These are phyloP conservation scores for Carcharodon carcharias DNA, from an alignment of 2,797 vertebrate genomes.

Conservation along the genomic window DNA sequence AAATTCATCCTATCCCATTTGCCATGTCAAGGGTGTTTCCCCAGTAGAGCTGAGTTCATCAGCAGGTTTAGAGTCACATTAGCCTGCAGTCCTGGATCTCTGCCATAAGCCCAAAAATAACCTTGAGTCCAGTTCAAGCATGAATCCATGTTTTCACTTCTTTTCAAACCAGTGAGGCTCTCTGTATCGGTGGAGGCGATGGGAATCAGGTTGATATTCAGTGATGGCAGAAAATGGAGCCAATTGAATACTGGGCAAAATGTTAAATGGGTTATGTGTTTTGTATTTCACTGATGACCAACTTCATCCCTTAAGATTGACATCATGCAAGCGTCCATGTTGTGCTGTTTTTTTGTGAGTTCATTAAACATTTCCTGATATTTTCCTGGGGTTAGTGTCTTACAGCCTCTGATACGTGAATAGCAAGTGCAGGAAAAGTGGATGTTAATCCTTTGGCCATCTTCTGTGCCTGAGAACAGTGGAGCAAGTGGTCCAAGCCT, in stretches of 20 bases:
- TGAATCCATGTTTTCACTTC: not conserved
- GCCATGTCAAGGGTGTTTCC: not conserved
- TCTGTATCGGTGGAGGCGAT: not conserved
- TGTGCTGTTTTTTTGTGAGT: not conserved
- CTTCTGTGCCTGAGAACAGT: not conserved
- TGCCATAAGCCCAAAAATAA: not conserved
- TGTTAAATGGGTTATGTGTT: not conserved
- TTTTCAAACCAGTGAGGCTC: not conserved
- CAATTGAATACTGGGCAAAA: not conserved
- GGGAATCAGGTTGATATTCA: not conserved
- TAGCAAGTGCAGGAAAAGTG: not conserved
- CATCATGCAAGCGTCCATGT: not conserved
- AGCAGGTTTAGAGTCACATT: not conserved
- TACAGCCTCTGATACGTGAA: not conserved
- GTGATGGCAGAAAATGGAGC: not conserved
- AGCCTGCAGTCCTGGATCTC: not conserved
- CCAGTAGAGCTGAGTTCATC: not conserved
- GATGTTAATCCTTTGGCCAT: not conserved
- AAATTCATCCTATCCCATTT: too few relatives aligned
- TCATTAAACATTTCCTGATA: not conserved
- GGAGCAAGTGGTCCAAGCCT: not conserved
- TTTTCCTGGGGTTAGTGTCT: not conserved
- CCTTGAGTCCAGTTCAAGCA: not conserved
- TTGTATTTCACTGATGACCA: not conserved
- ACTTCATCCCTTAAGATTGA: not conserved